phyloP scores from a whole-genome alignment of 2,797 vertebrate genomes.

The Diplodus sargus region DNA sequence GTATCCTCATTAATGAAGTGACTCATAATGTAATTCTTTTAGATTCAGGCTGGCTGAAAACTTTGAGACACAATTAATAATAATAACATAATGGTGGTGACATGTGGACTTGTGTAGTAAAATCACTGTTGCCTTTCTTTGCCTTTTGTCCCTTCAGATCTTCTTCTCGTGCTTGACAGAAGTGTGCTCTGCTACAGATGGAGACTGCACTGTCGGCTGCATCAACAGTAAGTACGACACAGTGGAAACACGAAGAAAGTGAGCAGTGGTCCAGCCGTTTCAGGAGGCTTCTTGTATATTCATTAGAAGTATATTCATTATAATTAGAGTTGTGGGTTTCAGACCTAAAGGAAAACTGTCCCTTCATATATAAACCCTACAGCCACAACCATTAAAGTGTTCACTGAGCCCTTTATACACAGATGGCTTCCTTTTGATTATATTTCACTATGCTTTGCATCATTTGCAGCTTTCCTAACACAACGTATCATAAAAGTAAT shows the following conservation, averaged over 20 bases:
- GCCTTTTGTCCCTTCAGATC: slow-evolving; percentile 50
- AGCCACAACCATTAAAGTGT: neutral
- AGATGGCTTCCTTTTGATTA: neutral
- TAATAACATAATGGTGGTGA: neutral
- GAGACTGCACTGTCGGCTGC: slow-evolving; percentile 60
- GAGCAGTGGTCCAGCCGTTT: neutral
- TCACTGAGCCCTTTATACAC: neutral
- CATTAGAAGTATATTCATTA: neutral
- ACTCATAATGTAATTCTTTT: neutral
- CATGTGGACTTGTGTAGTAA: neutral
- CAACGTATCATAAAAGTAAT: neutral
- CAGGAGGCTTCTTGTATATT: neutral
- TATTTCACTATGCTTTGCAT: neutral
- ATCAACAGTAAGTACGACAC: slow-evolving; percentile 46
- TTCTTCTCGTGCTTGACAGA: slow-evolving; percentile 71
- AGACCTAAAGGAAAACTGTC: neutral
- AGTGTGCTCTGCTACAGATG: slow-evolving; percentile 55
- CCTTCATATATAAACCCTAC: neutral
- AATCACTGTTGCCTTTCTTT: neutral
- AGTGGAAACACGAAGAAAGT: neutral
- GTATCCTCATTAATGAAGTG: neutral
- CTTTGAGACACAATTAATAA: neutral
- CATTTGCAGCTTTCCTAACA: neutral
- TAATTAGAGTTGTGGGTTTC: neutral
- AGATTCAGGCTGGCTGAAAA: neutral